These are phyloP conservation scores for Chrysopa pallens DNA, from an alignment of 1,140 invertebrate genomes.

Conservation along the genomic window DNA sequence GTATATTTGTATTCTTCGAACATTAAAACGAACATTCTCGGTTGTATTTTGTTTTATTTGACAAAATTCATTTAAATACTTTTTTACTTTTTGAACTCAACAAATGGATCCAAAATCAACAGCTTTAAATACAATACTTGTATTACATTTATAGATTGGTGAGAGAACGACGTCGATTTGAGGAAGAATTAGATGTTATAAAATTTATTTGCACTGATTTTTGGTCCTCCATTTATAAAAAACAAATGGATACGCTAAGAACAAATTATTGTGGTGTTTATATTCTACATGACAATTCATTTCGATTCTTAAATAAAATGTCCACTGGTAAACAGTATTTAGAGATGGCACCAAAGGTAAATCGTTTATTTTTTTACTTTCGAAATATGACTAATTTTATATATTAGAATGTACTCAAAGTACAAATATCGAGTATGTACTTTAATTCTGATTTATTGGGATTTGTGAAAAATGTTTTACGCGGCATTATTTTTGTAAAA, in stretches of 20 bases:
- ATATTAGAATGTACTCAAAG: background rate
- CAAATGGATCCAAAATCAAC: too few relatives aligned
- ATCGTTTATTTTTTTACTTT: too few relatives aligned
- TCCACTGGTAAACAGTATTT: conserved; percentile 82
- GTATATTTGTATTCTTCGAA: background rate
- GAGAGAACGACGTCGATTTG: conserved; percentile 81
- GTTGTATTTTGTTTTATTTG: too few relatives aligned
- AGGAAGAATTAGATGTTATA: conserved; percentile 95
- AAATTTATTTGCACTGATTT: conserved; percentile 99
- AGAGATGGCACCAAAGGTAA: conserved; percentile 69
- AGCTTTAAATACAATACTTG: conserved; percentile 1
- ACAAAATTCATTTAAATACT: too few relatives aligned
- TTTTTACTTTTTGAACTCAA: too few relatives aligned
- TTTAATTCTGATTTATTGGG: too few relatives aligned
- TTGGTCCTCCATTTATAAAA: conserved; percentile 91
- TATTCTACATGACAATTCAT: conserved; percentile 92
- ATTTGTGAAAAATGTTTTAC: background rate
- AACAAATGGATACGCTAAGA: conserved; percentile 95
- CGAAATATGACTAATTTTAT: conserved; percentile 3
- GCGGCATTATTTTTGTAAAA: too few relatives aligned
- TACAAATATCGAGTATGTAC: background rate
- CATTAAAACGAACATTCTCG: background rate
- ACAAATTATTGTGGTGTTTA: conserved; percentile 98
- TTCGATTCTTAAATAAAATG: conserved; percentile 76
- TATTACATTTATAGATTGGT: conserved; percentile 47